Evolutionary conservation across 2,113 vertebrate genomes (phyloP).

Genomic region (Ammodytes dubius): DNA sequence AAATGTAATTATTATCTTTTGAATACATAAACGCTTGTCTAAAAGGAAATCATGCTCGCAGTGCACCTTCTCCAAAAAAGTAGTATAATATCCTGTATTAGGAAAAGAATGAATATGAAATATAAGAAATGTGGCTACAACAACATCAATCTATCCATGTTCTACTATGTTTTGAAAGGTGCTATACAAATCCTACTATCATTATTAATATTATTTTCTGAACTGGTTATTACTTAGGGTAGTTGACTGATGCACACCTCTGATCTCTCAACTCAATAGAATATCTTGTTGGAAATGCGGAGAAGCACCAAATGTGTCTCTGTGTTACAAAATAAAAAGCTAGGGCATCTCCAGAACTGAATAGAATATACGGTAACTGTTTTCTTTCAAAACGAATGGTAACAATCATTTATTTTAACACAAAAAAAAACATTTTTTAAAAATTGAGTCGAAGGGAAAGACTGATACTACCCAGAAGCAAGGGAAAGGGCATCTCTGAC

Average conservation of each 20-base stretch:
- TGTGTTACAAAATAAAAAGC: background rate
- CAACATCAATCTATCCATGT: background rate
- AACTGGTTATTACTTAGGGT: no score
- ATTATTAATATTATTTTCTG: no score
- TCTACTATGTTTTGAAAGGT: no score
- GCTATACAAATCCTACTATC: no score
- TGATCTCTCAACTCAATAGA: no score
- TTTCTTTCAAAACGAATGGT: background rate
- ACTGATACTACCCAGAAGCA: background rate
- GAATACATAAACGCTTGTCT: background rate
- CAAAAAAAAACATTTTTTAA: no score
- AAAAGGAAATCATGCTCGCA: background rate
- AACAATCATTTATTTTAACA: background rate
- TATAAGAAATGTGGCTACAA: background rate
- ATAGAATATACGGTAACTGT: background rate
- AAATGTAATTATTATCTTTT: background rate
- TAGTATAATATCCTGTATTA: constrained; percentile 15
- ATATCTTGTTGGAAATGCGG: background rate
- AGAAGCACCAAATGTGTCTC: background rate
- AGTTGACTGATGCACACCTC: no score
- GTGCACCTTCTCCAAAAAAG: background rate
- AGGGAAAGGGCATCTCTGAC: constrained; percentile 8
- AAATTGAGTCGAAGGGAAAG: background rate
- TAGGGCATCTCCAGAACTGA: background rate
- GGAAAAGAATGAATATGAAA: background rate